Conservation (phyloP, 2,888 invertebrate genomes). For the Eulithis testata region DNA sequence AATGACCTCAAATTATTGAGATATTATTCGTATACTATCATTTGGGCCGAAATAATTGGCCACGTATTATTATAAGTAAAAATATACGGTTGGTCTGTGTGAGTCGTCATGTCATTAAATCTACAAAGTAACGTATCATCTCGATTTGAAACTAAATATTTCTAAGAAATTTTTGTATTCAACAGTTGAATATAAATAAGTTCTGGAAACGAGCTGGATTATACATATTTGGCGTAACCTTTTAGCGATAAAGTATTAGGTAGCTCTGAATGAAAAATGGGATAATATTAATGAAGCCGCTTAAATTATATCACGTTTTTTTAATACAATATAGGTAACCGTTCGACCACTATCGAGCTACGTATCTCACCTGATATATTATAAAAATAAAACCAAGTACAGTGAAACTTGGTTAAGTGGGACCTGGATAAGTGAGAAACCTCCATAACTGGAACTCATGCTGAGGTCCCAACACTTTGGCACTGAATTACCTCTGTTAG, state of each 20-base stretch:
- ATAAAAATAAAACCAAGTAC: too few species aligned
- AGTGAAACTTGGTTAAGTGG: too few species aligned
- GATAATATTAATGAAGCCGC: too few species aligned
- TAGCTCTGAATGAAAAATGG: background rate
- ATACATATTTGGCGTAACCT: slow-evolving; percentile 17
- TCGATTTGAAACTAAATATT: slow-evolving; percentile 37
- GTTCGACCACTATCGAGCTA: too few species aligned
- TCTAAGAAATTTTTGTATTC: slow-evolving; percentile 33
- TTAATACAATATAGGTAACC: background rate
- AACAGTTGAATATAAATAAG: slow-evolving; percentile 22
- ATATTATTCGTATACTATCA: slow-evolving; percentile 71
- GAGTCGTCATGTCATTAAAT: slow-evolving; percentile 64
- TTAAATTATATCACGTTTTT: too few species aligned
- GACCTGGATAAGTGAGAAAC: too few species aligned
- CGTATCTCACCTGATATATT: too few species aligned
- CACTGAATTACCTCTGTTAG: too few species aligned
- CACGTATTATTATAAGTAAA: slow-evolving; percentile 58
- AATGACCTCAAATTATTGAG: slow-evolving; percentile 63
- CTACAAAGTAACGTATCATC: slow-evolving; percentile 56
- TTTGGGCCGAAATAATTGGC: slow-evolving; percentile 69
- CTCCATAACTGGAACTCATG: too few species aligned
- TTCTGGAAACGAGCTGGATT: slow-evolving; percentile 26
- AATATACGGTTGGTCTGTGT: slow-evolving; percentile 61
- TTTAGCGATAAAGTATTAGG: slow-evolving; percentile 16
- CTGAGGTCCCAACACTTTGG: too few species aligned